phyloP scores from a whole-genome alignment of 2,113 vertebrate genomes.

The Anseranas semipalmata region DNA sequence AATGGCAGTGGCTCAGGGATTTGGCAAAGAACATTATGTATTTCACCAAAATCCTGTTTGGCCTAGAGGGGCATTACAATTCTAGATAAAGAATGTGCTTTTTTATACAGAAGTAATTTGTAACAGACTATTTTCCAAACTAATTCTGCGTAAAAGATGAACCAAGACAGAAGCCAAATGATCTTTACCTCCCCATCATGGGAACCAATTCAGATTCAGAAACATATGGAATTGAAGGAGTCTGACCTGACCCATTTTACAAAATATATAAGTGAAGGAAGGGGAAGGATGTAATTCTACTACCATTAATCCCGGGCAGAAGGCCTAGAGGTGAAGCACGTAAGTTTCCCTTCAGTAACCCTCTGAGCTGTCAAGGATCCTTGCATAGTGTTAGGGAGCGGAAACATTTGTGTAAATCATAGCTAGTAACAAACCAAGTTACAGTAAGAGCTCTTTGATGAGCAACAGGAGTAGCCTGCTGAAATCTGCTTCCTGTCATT shows the following conservation, averaged over 20 bases:
- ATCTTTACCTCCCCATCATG: not conserved
- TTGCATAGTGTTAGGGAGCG: not conserved
- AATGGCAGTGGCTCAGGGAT: conserved; percentile 11
- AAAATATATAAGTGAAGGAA: not conserved
- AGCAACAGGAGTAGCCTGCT: not conserved
- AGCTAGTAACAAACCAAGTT: not conserved
- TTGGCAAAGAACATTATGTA: not conserved
- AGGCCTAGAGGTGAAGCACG: not conserved
- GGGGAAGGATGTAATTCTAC: not conserved
- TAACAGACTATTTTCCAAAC: not conserved
- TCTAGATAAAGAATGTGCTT: not conserved
- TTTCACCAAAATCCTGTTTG: conserved; percentile 20
- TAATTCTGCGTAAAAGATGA: not conserved
- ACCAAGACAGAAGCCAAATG: not conserved
- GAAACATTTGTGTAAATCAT: not conserved
- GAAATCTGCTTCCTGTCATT: not conserved
- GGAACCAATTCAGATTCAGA: not conserved
- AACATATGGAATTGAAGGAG: not conserved
- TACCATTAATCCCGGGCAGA: not conserved
- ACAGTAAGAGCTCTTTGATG: not conserved
- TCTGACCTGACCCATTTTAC: not conserved
- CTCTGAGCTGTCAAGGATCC: not conserved
- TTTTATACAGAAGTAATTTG: conserved; percentile 12
- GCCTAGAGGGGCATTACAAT: not conserved
- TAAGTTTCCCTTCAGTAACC: not conserved